These are phyloP conservation scores for Dinocampus coccinellae DNA, from an alignment of 2,888 invertebrate genomes.

Conservation along the genomic window DNA sequence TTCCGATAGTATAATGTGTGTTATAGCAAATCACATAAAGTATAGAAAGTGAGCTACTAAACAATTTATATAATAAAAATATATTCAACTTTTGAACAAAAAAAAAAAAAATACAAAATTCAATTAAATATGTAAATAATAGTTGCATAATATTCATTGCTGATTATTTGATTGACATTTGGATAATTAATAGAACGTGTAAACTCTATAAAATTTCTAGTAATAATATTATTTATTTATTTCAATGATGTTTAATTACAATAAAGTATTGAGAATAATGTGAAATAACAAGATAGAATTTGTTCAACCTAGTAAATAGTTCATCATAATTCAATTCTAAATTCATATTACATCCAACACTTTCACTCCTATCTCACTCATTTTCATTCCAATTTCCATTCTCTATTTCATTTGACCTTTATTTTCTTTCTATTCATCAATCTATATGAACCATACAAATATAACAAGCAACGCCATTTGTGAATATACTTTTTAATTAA, in stretches of 20 bases:
- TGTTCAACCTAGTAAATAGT: too few relatives aligned
- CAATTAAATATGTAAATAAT: too few relatives aligned
- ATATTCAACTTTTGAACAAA: background rate
- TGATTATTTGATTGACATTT: too few relatives aligned
- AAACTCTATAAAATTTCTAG: too few relatives aligned
- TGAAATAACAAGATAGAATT: too few relatives aligned
- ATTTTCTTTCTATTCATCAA: background rate
- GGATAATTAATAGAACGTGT: too few relatives aligned
- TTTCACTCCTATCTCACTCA: conserved; percentile 41
- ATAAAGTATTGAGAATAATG: too few relatives aligned
- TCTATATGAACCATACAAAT: background rate
- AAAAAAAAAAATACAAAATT: background rate
- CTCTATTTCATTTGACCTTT: background rate
- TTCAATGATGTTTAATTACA: too few relatives aligned
- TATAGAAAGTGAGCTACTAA: conserved; percentile 62
- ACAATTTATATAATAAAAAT: background rate
- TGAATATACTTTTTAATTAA: conserved; percentile 26
- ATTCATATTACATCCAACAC: conserved; percentile 24
- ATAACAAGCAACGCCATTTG: background rate
- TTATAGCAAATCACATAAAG: background rate
- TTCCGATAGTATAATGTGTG: background rate
- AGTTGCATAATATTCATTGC: too few relatives aligned
- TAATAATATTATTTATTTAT: too few relatives aligned
- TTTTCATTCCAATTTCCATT: background rate
- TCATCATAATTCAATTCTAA: too few relatives aligned